Conservation (phyloP, 23 tunicate genomes). For the Styela clava region DNA sequence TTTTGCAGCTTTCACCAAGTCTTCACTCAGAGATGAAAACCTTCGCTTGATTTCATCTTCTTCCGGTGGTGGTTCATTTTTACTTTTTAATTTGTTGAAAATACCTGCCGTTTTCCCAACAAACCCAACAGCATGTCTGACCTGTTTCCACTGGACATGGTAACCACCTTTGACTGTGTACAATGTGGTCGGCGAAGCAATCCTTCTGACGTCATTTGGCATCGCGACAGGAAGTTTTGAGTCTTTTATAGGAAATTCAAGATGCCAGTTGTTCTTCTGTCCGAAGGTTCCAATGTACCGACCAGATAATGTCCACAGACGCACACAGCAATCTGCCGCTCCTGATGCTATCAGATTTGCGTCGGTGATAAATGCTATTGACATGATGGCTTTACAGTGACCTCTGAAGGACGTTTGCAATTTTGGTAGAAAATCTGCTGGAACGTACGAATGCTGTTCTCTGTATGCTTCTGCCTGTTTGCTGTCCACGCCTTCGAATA, state of each 20-base stretch:
- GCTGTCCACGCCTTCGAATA: constrained; percentile 4
- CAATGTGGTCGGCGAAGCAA: constrained; percentile 38
- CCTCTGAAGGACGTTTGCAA: constrained; percentile 22
- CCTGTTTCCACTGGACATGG: constrained; percentile 46
- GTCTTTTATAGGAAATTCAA: constrained; percentile 30
- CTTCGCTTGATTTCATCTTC: constrained; percentile 38
- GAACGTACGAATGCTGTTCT: constrained; percentile 24
- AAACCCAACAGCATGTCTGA: constrained; percentile 35
- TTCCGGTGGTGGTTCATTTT: not conserved
- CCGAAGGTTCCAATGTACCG: constrained; percentile 57
- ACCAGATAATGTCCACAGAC: constrained; percentile 34
- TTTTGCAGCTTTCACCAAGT: constrained; percentile 26
- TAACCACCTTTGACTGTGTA: constrained; percentile 31
- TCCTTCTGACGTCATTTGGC: constrained; percentile 36
- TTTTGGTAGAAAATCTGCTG: constrained; percentile 24
- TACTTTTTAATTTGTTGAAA: not conserved
- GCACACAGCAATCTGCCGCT: constrained; percentile 35
- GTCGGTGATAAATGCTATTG: constrained; percentile 18
- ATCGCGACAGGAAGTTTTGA: constrained; percentile 21
- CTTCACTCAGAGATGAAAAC: constrained; percentile 23
- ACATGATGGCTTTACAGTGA: constrained; percentile 33
- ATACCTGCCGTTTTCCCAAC: not conserved
- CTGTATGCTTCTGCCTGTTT: not conserved
- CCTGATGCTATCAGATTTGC: constrained; percentile 31
- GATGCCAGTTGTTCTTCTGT: constrained; percentile 25